Evolutionary conservation across 2,797 vertebrate genomes (phyloP).

Genomic region (Tokudaia tokunoshimensis): DNA sequence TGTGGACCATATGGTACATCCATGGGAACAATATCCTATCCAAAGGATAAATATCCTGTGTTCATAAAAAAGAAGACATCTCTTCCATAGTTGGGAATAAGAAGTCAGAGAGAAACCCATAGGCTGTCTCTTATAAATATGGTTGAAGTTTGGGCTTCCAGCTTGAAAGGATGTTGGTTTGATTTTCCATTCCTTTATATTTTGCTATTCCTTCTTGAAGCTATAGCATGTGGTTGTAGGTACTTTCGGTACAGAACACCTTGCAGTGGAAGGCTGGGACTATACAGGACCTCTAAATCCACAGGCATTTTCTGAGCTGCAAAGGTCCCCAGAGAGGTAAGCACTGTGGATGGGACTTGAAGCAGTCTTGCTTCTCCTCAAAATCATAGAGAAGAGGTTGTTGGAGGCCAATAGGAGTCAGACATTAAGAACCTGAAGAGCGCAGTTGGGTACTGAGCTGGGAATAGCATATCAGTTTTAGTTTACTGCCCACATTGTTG

Average conservation of each 20-base stretch:
- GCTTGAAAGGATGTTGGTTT: neutral
- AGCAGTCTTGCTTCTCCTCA: neutral
- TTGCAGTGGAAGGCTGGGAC: neutral
- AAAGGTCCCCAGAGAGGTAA: neutral
- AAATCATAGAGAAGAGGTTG: neutral
- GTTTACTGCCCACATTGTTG: conserved; percentile 16
- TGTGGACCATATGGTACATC: neutral
- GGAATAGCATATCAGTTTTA: neutral
- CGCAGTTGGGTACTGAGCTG: neutral
- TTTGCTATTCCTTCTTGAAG: conserved; percentile 1
- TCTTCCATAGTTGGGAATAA: neutral
- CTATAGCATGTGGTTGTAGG: neutral
- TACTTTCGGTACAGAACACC: neutral
- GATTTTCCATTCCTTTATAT: conserved; percentile 26
- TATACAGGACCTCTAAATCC: neutral
- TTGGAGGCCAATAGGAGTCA: neutral
- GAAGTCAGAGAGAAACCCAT: neutral
- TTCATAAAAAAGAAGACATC: neutral
- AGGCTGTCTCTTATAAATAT: neutral
- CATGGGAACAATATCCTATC: neutral
- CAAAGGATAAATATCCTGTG: neutral
- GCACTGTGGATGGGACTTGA: neutral
- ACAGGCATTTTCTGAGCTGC: neutral
- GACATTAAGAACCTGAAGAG: neutral
- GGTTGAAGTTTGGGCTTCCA: conserved; percentile 26